Percentiles rank a stretch among this genome's conserved stretches.
These are phyloP conservation scores for Acanthaster planci DNA, from an alignment of 35 echinoderm and acorn worm species.

Conservation along the genomic window DNA sequence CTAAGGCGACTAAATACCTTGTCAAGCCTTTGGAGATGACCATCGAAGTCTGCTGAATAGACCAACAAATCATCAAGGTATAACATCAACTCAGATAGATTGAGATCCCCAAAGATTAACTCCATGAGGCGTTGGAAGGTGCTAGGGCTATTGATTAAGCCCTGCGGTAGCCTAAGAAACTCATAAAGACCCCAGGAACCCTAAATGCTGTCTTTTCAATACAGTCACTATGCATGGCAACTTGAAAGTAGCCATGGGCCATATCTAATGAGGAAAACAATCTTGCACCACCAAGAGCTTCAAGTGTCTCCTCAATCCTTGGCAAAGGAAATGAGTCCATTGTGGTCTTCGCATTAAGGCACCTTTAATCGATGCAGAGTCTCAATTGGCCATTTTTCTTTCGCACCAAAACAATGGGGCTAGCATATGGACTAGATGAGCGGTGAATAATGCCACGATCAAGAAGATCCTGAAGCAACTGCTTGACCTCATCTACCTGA, in stretches of 20 bases:
- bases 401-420: slow-evolving; percentile 51
- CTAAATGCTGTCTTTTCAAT: slow-evolving; percentile 44
- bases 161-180: slow-evolving; percentile 47
- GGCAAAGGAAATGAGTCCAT: slow-evolving; percentile 41
- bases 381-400: slow-evolving; percentile 50
- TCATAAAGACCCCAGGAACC: slow-evolving; percentile 39
- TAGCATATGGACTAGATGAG: too few species aligned
- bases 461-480: slow-evolving; percentile 36
- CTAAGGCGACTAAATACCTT: slow-evolving; percentile 33
- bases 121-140: slow-evolving; percentile 68
- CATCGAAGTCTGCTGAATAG: slow-evolving; percentile 37
- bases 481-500: slow-evolving; percentile 46
- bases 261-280: slow-evolving; percentile 57
- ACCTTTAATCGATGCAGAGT: slow-evolving; percentile 56
- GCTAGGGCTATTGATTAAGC: slow-evolving; percentile 37
- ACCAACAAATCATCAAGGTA: slow-evolving; percentile 70
- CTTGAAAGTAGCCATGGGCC: slow-evolving; percentile 63
- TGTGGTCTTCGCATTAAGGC: slow-evolving; percentile 9
- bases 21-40: slow-evolving; percentile 23
- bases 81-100: slow-evolving; percentile 1
- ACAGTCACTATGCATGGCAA: slow-evolving; percentile 20
- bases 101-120: slow-evolving; percentile 1
- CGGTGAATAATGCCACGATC: slow-evolving; percentile 38
- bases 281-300: slow-evolving; percentile 35
- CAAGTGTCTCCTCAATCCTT: slow-evolving; percentile 44